phyloP scores from a whole-genome alignment of 2,888 invertebrate species.

The Orchesella flavescens region DNA sequence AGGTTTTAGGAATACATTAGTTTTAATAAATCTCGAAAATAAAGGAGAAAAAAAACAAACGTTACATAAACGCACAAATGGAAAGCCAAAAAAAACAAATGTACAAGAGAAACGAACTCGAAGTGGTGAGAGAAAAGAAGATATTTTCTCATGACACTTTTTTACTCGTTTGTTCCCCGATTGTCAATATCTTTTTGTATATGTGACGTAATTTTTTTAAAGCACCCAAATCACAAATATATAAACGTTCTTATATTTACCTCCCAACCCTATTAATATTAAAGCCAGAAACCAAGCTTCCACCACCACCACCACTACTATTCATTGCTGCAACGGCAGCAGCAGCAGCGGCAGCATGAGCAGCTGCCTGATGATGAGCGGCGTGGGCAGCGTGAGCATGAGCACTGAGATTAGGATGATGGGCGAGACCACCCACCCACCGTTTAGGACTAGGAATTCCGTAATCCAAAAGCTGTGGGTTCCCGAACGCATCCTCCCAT shows the following conservation, averaged over 20 bases:
- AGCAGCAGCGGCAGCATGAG: slow-evolving; percentile 5
- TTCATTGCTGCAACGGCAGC: slow-evolving; percentile 44
- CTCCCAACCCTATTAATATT: slow-evolving; percentile 46
- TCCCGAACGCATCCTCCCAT: slow-evolving; percentile 67
- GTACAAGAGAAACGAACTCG: too few relatives aligned
- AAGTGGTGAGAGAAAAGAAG: too few relatives aligned
- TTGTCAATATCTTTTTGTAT: not conserved
- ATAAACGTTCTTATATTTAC: not conserved
- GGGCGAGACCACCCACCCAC: slow-evolving; percentile 24
- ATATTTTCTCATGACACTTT: too few relatives aligned
- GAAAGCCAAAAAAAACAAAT: too few relatives aligned
- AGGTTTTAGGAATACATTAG: too few relatives aligned
- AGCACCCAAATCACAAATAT: slow-evolving; percentile 67
- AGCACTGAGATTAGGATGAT: not conserved
- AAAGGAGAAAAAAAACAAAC: too few relatives aligned
- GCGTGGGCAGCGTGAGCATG: not conserved
- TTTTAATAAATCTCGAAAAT: too few relatives aligned
- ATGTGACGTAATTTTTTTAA: slow-evolving; percentile 27
- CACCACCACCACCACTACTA: slow-evolving; percentile 29
- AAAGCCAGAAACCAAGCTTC: slow-evolving; percentile 53
- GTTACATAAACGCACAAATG: too few relatives aligned
- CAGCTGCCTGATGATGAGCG: not conserved
- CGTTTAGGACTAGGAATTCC: slow-evolving; percentile 17
- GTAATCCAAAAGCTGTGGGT: slow-evolving; percentile 1
- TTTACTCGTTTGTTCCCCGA: not conserved